Evolutionary conservation across 53 echinoderm and acorn worm species (phyloP).

Genomic region (Luidia sarsii): DNA sequence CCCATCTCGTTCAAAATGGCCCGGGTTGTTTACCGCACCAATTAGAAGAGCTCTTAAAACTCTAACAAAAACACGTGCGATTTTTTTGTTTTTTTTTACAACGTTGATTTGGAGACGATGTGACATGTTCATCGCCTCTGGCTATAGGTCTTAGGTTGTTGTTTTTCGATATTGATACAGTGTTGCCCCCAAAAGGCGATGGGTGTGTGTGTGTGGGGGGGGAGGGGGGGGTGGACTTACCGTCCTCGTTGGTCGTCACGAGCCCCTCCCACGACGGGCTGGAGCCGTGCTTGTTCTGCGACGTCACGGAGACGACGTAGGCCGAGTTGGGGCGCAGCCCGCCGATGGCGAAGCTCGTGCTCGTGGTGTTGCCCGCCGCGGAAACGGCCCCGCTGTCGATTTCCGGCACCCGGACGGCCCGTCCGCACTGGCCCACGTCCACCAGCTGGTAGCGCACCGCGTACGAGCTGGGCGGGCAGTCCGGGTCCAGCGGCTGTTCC

Average conservation of each 20-base stretch:
- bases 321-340: conserved; percentile 67
- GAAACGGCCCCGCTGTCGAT: conserved; percentile 1
- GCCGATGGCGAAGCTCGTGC: conserved; percentile 33
- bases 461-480: conserved; percentile 63
- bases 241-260: conserved; percentile 50
- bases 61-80: no score
- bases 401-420: not conserved
- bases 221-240: no score
- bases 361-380: conserved; percentile 8
- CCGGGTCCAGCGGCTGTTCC: conserved; percentile 39
- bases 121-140: no score
- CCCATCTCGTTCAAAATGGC: no score
- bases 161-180: no score
- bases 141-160: no score
- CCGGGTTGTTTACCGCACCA: no score
- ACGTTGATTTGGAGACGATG: no score
- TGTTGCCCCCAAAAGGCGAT: no score
- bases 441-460: conserved; percentile 51
- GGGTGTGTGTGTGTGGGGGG: no score
- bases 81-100: no score
- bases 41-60: no score
- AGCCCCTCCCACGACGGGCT: conserved; percentile 29
- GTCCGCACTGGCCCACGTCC: conserved; percentile 65
- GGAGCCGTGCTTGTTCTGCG: conserved; percentile 62
- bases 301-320: conserved; percentile 70